A percentile compares a stretch with the other conserved stretches of the same genome.
phyloP scores from a whole-genome alignment of 2,113 vertebrate genomes.

The Rhynchopsitta pachyrhyncha region DNA sequence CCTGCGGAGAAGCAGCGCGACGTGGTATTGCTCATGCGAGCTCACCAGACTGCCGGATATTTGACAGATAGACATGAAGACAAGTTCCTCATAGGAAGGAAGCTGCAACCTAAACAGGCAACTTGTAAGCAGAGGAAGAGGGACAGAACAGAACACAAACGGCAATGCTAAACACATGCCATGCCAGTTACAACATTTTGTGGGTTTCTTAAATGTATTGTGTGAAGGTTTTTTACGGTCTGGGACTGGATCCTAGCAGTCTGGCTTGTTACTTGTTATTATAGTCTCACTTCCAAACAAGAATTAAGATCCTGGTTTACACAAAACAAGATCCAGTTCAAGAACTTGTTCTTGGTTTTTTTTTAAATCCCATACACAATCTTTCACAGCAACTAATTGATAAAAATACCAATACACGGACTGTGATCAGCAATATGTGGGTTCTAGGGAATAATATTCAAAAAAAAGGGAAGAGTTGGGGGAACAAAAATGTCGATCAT shows the following conservation, averaged over 20 bases:
- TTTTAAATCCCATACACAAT: background rate
- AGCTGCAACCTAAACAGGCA: background rate
- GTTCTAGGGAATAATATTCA: background rate
- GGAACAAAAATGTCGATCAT: rapidly evolving
- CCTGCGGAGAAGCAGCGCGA: background rate
- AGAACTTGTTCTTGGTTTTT: background rate
- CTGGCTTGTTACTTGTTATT: background rate
- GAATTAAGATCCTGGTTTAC: background rate
- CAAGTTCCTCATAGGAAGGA: constrained; percentile 30
- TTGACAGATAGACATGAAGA: background rate
- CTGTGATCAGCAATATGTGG: background rate
- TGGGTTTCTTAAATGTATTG: background rate
- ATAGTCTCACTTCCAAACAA: background rate
- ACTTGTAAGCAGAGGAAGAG: constrained; percentile 26
- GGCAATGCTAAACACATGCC: background rate
- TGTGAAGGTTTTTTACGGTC: background rate
- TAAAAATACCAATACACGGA: background rate
- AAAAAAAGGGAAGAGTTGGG: background rate
- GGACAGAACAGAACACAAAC: background rate
- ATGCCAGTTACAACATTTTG: background rate
- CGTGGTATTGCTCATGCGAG: background rate
- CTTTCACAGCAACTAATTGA: background rate
- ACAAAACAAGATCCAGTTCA: background rate
- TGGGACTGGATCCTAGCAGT: background rate
- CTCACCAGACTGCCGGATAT: background rate